Percentiles rank a stretch among this genome's conserved stretches.
These are phyloP conservation scores for Apodemus speciosus DNA, from an alignment of 2,113 vertebrate species.

Conservation along the genomic window DNA sequence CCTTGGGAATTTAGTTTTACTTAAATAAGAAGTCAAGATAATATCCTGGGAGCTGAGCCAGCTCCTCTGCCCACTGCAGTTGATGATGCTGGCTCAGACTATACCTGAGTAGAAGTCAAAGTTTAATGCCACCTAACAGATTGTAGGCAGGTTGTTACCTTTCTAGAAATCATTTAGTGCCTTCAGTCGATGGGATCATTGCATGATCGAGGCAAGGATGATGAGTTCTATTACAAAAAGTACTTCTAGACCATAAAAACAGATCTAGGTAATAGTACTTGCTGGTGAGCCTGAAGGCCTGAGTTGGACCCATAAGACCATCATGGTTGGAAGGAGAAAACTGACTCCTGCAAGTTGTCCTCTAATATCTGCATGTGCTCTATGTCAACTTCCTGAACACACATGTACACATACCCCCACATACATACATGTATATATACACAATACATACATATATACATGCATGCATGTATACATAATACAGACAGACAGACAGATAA, in stretches of 20 bases:
- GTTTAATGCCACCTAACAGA: not conserved
- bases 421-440: not conserved
- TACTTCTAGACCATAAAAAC: not conserved
- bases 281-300: not conserved
- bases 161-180: slow-evolving; percentile 33
- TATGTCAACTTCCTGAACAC: not conserved
- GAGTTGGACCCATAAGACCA: no score
- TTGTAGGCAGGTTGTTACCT: not conserved
- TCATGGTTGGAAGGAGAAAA: not conserved
- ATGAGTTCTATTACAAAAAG: not conserved
- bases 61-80: not conserved
- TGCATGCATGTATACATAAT: not conserved
- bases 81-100: not conserved
- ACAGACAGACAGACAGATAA: not conserved
- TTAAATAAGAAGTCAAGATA: not conserved
- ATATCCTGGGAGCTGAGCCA: not conserved
- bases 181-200: not conserved
- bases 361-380: not conserved
- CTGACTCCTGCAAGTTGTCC: not conserved
- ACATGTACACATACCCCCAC: not conserved
- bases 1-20: not conserved
- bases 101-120: not conserved
- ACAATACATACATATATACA: not conserved
- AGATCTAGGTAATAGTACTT: not conserved
- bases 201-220: not conserved